phyloP scores from a whole-genome alignment of 1,140 invertebrate genomes.

The Panagrolaimus sp. region DNA sequence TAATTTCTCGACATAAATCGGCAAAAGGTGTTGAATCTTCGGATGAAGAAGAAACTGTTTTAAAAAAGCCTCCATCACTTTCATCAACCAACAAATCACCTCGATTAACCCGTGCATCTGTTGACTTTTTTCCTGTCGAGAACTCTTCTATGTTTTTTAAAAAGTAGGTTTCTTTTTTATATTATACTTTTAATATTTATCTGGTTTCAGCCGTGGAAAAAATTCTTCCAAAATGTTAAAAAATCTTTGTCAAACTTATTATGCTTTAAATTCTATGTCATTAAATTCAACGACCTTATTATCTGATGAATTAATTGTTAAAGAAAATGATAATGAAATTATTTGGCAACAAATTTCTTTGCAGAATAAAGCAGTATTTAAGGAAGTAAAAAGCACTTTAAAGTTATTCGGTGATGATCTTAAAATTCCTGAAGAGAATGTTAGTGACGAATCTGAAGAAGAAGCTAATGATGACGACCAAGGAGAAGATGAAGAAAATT shows the following conservation, averaged over 20 bases:
- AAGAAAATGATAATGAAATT: background rate
- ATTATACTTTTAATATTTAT: background rate
- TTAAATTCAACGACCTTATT: background rate
- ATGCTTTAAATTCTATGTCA: background rate
- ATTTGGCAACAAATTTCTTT: conserved; percentile 7
- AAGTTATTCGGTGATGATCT: background rate
- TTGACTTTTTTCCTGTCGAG: too few relatives aligned
- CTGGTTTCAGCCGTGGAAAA: background rate
- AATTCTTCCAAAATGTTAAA: background rate
- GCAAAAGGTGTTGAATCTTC: too few relatives aligned
- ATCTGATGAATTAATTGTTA: background rate
- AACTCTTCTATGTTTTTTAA: background rate
- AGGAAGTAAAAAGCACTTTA: background rate
- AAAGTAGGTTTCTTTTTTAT: background rate
- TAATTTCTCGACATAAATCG: too few relatives aligned
- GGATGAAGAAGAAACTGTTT: too few relatives aligned
- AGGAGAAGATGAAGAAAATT: conserved; percentile 4
- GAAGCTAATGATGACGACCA: background rate
- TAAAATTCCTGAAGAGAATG: background rate
- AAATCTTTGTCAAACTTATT: background rate
- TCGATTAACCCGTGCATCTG: too few relatives aligned
- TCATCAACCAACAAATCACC: too few relatives aligned
- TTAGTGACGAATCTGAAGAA: background rate
- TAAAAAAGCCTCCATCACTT: too few relatives aligned
- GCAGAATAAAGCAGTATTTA: conserved; percentile 1